Evolutionary conservation across 2,113 vertebrate genomes (phyloP).

Genomic region (Cyphomyrus plagiostoma): DNA sequence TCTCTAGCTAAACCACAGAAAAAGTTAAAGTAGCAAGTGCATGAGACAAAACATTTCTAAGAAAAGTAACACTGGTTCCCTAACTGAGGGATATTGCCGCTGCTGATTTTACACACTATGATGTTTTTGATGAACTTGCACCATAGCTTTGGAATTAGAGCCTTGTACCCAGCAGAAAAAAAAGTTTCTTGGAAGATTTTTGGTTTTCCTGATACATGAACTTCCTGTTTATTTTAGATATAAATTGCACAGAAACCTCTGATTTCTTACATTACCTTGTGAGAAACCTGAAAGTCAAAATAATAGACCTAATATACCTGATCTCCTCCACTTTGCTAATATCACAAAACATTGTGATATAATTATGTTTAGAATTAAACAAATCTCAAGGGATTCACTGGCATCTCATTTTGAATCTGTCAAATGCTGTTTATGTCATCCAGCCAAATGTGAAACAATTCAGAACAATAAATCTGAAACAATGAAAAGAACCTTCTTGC

Average conservation of each 20-base stretch:
- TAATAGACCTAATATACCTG: background rate
- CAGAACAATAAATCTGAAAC: background rate
- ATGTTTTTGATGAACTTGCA: background rate
- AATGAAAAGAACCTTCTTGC: background rate
- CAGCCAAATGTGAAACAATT: background rate
- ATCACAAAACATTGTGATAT: background rate
- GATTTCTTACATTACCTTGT: background rate
- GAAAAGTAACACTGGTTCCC: background rate
- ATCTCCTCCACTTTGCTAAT: background rate
- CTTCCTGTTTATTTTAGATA: background rate
- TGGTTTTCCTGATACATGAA: background rate
- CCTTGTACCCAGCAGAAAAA: background rate
- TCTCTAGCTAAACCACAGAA: background rate
- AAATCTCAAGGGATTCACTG: background rate
- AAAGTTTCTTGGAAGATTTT: background rate
- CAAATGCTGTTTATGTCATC: background rate
- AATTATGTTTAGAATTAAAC: background rate
- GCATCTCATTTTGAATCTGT: background rate
- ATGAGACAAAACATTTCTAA: slow-evolving; percentile 3
- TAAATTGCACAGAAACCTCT: background rate
- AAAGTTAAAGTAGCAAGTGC: background rate
- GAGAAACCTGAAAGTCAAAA: background rate
- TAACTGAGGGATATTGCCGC: background rate
- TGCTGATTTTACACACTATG: background rate
- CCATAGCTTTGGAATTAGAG: background rate